phyloP scores from a whole-genome alignment of 2,113 vertebrate genomes.

The Sinosuthora webbiana region DNA sequence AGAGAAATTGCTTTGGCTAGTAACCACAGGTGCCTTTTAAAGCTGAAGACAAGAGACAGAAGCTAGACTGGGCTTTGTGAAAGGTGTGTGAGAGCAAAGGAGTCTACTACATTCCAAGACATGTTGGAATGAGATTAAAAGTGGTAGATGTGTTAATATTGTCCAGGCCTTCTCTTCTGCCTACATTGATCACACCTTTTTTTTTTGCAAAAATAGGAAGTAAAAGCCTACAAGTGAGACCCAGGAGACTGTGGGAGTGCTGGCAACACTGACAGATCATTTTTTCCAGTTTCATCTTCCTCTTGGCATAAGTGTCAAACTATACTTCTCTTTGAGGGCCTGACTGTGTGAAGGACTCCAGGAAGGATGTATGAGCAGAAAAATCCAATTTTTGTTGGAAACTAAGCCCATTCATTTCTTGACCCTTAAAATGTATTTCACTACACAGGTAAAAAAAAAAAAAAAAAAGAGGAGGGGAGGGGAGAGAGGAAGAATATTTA shows the following conservation, averaged over 20 bases:
- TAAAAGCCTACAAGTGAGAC: neutral
- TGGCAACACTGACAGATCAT: neutral
- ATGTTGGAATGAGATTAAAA: neutral
- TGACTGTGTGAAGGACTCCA: neutral
- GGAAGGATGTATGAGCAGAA: neutral
- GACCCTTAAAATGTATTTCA: neutral
- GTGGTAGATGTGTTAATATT: neutral
- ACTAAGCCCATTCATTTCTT: neutral
- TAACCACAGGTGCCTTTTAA: neutral
- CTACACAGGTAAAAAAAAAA: neutral
- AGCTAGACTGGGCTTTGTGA: neutral
- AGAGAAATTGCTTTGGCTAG: neutral
- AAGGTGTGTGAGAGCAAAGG: neutral
- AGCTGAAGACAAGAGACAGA: neutral
- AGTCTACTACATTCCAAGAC: neutral
- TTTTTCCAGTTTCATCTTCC: neutral
- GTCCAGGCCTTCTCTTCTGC: neutral
- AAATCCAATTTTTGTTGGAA: neutral
- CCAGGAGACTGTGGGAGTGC: neutral
- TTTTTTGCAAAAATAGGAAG: neutral
- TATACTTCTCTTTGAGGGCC: neutral
- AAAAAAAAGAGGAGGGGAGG: neutral
- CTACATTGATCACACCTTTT: neutral
- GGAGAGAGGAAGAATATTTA: neutral
- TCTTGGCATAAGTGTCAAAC: neutral